Conservation (phyloP, 2,113 vertebrate species). For the Uria lomvia region DNA sequence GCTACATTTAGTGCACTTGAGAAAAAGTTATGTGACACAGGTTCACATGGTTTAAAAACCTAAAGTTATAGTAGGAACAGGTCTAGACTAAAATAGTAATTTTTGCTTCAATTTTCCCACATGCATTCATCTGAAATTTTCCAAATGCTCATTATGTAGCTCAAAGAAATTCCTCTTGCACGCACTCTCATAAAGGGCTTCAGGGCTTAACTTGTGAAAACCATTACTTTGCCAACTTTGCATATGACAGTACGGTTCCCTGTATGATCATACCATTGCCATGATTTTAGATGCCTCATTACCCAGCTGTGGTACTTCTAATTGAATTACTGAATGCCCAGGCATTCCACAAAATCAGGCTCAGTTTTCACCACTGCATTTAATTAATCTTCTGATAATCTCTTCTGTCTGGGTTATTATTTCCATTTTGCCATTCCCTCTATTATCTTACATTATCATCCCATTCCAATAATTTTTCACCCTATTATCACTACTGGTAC, state of each 20-base stretch:
- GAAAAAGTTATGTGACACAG: neutral
- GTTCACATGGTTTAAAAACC: neutral
- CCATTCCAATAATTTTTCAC: neutral
- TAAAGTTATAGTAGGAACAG: neutral
- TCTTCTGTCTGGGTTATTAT: neutral
- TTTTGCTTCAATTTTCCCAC: neutral
- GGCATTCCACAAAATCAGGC: neutral
- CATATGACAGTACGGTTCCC: neutral
- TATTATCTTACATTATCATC: neutral
- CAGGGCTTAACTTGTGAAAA: neutral
- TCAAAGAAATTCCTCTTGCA: neutral
- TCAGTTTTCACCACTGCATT: neutral
- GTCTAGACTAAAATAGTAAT: neutral
- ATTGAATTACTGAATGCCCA: neutral
- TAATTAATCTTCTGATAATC: neutral
- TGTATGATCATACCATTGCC: neutral
- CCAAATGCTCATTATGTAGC: neutral
- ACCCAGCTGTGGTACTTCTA: neutral
- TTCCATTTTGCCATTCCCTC: neutral
- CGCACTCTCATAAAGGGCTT: neutral
- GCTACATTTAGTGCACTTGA: neutral
- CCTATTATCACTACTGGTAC: neutral
- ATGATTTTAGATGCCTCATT: neutral
- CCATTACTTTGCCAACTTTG: neutral
- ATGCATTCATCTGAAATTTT: neutral